Conservation (phyloP, 2,888 invertebrate species). For the Spodoptera picta region DNA sequence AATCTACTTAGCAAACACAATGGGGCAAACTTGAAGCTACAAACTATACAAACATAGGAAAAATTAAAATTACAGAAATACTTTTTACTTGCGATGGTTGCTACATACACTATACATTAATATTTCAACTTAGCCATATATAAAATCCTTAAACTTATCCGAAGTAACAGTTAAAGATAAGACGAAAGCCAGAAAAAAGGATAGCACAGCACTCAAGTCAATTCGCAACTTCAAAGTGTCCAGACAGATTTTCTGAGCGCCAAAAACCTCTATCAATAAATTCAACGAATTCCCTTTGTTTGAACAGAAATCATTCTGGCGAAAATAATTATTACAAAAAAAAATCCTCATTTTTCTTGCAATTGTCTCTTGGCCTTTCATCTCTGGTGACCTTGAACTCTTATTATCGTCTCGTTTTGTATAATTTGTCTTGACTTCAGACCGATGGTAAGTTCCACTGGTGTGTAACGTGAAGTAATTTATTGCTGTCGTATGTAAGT, state of each 20-base stretch:
- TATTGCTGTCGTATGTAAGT: conserved; percentile 36
- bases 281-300: conserved; percentile 47
- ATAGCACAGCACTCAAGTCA: conserved; percentile 8
- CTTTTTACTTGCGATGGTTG: no score
- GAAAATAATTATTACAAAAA: conserved; percentile 54
- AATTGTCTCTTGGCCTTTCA: conserved; percentile 50
- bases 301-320: conserved; percentile 32
- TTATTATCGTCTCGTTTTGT: conserved; percentile 51
- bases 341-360: conserved; percentile 51
- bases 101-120: no score
- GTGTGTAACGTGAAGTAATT: conserved; percentile 48
- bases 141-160: no score
- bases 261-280: conserved; percentile 25
- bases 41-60: no score
- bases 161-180: no score
- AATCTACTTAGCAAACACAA: no score
- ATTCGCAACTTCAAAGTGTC: conserved; percentile 6
- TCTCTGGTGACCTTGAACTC: conserved; percentile 43
- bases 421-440: conserved; percentile 55
- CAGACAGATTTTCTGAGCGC: conserved; percentile 19
- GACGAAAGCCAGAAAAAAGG: not conserved
- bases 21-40: no score
- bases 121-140: no score
- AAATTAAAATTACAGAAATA: no score
- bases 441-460: conserved; percentile 44